Evolutionary conservation across 2,888 invertebrate genomes (phyloP), one percentile per base, ranked within the genome.

Genomic region (Xiphydria camelus): DNA sequence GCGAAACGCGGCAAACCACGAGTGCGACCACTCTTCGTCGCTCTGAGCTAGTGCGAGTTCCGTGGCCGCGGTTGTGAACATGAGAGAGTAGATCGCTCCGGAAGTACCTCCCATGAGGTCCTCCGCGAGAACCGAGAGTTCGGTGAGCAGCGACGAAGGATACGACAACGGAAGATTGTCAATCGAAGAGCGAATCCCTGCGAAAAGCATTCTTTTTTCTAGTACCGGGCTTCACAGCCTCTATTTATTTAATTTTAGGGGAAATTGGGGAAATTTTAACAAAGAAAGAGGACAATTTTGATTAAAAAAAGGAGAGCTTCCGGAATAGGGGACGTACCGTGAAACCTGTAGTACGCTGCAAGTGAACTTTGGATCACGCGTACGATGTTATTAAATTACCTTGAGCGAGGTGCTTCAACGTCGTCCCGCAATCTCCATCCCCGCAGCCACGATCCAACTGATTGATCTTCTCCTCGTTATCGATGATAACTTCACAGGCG

Each of bases 21-120:
- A 46, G 19, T 41, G 6, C 3, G 21, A 33, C 59, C 64, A 59
- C 36, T 49, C 53, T n/a, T 44, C 33, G 2, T 41, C 44, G 3
- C 42, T 18, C 34, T 47, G 17, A 7, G 21, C 5, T 10, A 49
- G 45, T 3, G 44, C 37, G 15, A 73, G 44, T 33, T 78, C 73
- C 35, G 79, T 78, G 0, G 83, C 81, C 0, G 83, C 84, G 0
- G 85, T 83, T 2, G 88, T 82, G 46, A 92, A 81, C 47, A 90
- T 82, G 49, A 92, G 77, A 48, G 88, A 85, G 76, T 91, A 91
- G 32, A 92, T 78, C 1, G 87, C 91, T 1, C 91, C 91, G 0
- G 88, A 85, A 0, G 88, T 85, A 1, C 92, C 91, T 1, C 89
- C 90, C 83, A 91, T 87, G 34, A 79, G 77, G 12, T 80, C 80